Evolutionary conservation across 2,797 vertebrate species (phyloP).

Genomic region (Notoglanidium macrostoma): DNA sequence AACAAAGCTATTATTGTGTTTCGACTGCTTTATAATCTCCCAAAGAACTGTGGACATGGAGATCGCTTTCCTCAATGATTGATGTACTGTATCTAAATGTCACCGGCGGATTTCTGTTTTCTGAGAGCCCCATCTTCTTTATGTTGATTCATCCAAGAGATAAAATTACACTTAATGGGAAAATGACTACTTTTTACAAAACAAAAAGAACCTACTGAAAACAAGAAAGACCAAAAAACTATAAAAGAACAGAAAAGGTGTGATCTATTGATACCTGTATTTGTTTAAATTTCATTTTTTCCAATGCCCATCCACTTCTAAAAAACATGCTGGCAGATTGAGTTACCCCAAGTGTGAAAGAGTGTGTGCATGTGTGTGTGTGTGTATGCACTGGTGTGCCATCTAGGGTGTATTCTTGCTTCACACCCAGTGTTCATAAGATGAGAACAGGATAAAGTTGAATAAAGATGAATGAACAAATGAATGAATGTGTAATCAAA

Average conservation of each 20-base stretch:
- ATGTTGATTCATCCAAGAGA: not conserved
- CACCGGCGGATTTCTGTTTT: not conserved
- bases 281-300: not conserved
- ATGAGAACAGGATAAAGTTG: not conserved
- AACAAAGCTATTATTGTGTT: not conserved
- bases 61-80: not conserved
- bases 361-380: not conserved
- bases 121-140: not conserved
- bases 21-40: not conserved
- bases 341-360: not conserved
- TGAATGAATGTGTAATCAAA: not conserved
- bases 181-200: not conserved
- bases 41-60: not conserved
- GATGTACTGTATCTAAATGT: not conserved
- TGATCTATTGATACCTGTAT: not conserved
- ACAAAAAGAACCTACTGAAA: not conserved
- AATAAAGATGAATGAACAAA: not conserved
- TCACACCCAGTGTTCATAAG: no score
- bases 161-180: not conserved
- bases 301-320: not conserved
- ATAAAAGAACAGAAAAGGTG: not conserved
- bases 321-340: not conserved
- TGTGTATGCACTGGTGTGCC: not conserved
- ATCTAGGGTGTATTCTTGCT: not conserved
- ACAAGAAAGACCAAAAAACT: not conserved